Conservation (phyloP, 2,888 invertebrate genomes). For the Temnothorax unifasciatus region DNA sequence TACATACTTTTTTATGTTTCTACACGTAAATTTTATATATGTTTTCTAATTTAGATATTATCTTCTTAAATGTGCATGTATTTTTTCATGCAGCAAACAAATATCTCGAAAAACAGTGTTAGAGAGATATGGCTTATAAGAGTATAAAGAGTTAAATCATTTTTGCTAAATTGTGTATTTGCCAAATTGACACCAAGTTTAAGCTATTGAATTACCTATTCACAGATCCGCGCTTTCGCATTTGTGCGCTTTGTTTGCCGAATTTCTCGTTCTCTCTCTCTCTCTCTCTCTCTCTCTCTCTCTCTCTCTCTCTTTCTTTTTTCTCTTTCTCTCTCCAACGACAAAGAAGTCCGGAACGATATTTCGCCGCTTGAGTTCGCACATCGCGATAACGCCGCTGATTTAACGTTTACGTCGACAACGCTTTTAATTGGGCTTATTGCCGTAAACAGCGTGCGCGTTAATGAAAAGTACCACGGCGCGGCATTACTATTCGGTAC, state of each 20-base stretch:
- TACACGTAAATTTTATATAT: not conserved
- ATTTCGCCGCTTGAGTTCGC: conserved; percentile 36
- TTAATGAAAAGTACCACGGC: conserved; percentile 84
- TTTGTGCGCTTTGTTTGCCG: not conserved
- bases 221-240: not conserved
- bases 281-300: not conserved
- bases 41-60: not conserved
- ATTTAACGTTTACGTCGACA: conserved; percentile 70
- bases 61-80: not conserved
- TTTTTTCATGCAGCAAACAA: not conserved
- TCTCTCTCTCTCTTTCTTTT: not conserved
- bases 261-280: not conserved
- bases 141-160: not conserved
- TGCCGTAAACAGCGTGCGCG: conserved; percentile 79
- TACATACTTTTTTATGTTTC: not conserved
- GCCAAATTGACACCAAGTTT: not conserved
- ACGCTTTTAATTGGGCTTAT: conserved; percentile 83
- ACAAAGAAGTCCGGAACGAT: not conserved
- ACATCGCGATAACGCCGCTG: conserved; percentile 67
- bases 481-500: conserved; percentile 84
- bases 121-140: no score
- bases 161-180: not conserved
- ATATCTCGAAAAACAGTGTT: not conserved
- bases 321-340: not conserved
- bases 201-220: conserved; percentile 2